Evolutionary conservation across 2,797 vertebrate species (phyloP), one percentile per base, ranked within the genome.

Genomic region (Alcedo atthis): DNA sequence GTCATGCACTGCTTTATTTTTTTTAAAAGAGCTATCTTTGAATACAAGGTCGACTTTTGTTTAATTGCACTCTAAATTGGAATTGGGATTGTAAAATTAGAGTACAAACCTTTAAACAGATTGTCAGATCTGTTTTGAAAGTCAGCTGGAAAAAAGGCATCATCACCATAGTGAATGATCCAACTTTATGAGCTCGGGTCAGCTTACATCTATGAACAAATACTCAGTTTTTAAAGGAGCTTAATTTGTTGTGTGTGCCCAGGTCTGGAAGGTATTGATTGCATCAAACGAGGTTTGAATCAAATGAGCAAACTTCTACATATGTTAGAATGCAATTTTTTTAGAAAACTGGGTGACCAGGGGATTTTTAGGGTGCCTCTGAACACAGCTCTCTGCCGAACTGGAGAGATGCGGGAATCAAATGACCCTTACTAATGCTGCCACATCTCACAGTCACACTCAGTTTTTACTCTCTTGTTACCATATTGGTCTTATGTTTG

Each of bases 381-480:
- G 8, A 82, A 63, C 33, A 8, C 18, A 37, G 70, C 46, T 62
- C 76, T 89, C 30, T 55, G 79, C 84, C 62, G 46, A 17, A 69
- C 84, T 46, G 28, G 73, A 81, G 84, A 88, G 0, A 53, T 25
- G 82, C 42, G 25, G 67, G 85, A 79, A 33, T 93, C 80, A 70
- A 85, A 59, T 87, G 89, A 86, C 80, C 88, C 68, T 95, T 75
- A 63, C 82, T 86, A 80, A 67, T 92, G 88, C 87, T 93, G 57
- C 87, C 62, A 42, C 62, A 63, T 95, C 86, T 89, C 76, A 66
- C 73, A 71, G 70, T 84, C 81, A 68, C 81, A 42, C 88, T 93
- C 84, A 43, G 87, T 94, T 93, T 90, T 89, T 91, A n/a, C 82
- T 91, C 7, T 89, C 94, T 91, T 84, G 87, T 94, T 93, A 88